phyloP scores from a whole-genome alignment of 2,888 invertebrate genomes.

The Agrochola circellaris region DNA sequence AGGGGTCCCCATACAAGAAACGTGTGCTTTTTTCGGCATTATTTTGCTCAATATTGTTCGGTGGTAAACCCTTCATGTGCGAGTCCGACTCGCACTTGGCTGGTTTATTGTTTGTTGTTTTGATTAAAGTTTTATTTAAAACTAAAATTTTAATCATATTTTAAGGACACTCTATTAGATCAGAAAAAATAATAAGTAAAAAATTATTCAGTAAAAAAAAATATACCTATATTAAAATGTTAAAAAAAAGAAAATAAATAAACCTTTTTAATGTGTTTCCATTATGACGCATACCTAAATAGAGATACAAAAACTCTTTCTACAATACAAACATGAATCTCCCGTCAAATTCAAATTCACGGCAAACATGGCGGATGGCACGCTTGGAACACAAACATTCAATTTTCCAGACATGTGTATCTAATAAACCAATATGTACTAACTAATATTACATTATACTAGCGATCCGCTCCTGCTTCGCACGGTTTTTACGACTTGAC shows the following conservation, averaged over 20 bases:
- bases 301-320: not conserved
- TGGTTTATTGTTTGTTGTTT: too few relatives aligned
- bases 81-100: too few relatives aligned
- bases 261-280: not conserved
- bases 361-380: conserved; percentile 21
- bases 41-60: too few relatives aligned
- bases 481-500: too few relatives aligned
- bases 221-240: not conserved
- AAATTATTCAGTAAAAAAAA: not conserved
- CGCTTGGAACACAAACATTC: conserved; percentile 28
- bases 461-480: too few relatives aligned
- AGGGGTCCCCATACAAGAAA: too few relatives aligned
- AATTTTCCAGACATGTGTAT: conserved; percentile 16
- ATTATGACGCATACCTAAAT: not conserved
- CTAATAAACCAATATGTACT: conserved; percentile 21
- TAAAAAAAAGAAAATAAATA: not conserved
- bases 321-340: conserved; percentile 1
- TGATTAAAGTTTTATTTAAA: not conserved
- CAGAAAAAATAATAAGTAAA: not conserved
- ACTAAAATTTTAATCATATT: not conserved
- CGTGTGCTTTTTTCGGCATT: too few relatives aligned
- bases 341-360: conserved; percentile 15
- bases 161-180: not conserved
- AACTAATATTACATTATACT: not conserved
- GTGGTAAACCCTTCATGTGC: too few relatives aligned